Base-by-base conservation (phyloP, 2,797 vertebrate genomes). In the Molossus molossus region DNA sequence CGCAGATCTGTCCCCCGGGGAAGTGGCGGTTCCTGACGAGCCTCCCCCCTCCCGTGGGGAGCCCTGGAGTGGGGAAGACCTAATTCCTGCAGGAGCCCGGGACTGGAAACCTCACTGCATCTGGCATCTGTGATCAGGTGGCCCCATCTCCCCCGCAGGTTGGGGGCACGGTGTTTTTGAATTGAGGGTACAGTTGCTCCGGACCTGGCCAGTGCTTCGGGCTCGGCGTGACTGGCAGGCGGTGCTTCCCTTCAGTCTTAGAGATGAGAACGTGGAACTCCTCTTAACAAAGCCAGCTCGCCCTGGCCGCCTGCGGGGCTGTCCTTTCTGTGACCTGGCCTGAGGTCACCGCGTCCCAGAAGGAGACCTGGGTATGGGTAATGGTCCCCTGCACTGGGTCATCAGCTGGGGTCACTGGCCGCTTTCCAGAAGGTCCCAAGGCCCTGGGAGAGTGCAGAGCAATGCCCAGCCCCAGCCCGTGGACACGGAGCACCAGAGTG, bases 21-120 rank as follows among this genome's bases (percentile, higher is more conserved):
- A 48, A 33, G 7, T 0, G 25, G 1, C 8, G 1, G 1, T 2
- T 17, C 20, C 65, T 23, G 23, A 14, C 5, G 20, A 12, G 58
- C 4, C 29, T 40, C n/a, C 40, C 13, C 6, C 57, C 8, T 6
- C 1, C 25, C 11, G 6, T 3, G n/a, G 57, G 40, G 84, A 75
- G 8, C 37, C 60, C 1, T 4, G 29, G 50, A 20, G 10, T 9
- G 2, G 1, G 73, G 29, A 48, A 33, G 15, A 23, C 17, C 57
- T 53, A 33, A 20, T 8, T 48, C 25, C 21, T 45, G 6, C 8
- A 4, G 11, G n/a, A 70, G 8, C 64, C 67, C 5, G 2, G 4
- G 23, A 64, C 27, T 20, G 0, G 14, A 23, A 81, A 72, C 58
- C 23, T 60, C 58, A 29, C 5, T 29, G 33, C 60, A 21, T 73